phyloP scores from a whole-genome alignment of 1,140 invertebrate species.

The Panagrolaimus sp. region DNA sequence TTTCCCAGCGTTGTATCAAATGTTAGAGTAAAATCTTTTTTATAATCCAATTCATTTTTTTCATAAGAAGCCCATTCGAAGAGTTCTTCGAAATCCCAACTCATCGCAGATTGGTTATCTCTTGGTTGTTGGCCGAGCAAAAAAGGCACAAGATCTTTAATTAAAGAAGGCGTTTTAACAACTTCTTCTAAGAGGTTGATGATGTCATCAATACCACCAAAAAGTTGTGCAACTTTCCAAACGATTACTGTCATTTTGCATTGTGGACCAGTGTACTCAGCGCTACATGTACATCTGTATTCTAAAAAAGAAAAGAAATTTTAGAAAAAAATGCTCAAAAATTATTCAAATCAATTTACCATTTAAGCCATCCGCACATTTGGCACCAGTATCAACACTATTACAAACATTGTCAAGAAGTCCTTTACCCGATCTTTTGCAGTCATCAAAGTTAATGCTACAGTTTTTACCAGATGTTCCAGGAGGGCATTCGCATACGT shows the following conservation, averaged over 20 bases:
- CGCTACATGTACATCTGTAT: not conserved
- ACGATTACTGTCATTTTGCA: not conserved
- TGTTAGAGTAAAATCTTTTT: conserved; percentile 11
- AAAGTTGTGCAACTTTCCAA: not conserved
- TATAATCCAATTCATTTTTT: conserved; percentile 11
- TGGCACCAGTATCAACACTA: not conserved
- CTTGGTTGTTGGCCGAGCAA: conserved; percentile 1
- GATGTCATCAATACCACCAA: not conserved
- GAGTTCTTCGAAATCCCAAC: conserved; percentile 26
- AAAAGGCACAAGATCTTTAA: not conserved
- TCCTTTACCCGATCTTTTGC: too few relatives aligned
- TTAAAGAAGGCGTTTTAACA: not conserved
- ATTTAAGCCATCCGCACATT: not conserved
- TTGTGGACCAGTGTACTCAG: not conserved
- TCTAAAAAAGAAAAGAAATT: too few relatives aligned
- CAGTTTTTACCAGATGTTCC: not conserved
- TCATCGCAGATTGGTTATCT: conserved; percentile 27
- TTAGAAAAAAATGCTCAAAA: too few relatives aligned
- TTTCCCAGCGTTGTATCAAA: conserved; percentile 28
- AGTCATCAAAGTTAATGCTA: not conserved
- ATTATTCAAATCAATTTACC: too few relatives aligned
- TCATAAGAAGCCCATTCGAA: conserved; percentile 34
- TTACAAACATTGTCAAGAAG: not conserved
- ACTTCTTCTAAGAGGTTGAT: not conserved
- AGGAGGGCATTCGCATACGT: not conserved